Percentiles rank a stretch among this genome's conserved stretches.
Conservation (phyloP, 2,888 invertebrate species). For the Cryptocheilus praepositus region DNA sequence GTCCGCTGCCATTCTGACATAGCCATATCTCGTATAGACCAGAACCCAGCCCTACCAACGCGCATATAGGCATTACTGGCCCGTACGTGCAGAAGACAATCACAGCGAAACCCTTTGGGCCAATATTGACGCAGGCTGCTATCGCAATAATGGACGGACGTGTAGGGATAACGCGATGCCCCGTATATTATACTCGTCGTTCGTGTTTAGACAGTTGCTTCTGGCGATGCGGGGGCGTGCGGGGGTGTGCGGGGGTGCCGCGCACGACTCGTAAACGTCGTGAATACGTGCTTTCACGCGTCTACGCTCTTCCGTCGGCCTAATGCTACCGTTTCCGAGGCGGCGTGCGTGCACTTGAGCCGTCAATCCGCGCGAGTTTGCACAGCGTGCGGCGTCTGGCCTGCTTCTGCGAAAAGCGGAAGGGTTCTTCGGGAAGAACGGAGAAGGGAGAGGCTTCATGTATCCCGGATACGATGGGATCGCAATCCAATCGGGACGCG, state of each 20-base stretch:
- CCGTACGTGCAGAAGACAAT: slow-evolving; percentile 63
- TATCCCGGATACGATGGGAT: too few relatives aligned
- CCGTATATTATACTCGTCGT: slow-evolving; percentile 50
- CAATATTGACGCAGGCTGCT: slow-evolving; percentile 69
- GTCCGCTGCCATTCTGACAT: not conserved
- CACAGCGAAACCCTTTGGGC: slow-evolving; percentile 69
- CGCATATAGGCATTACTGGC: slow-evolving; percentile 4
- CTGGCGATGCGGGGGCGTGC: slow-evolving; percentile 16
- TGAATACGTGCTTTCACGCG: slow-evolving; percentile 6
- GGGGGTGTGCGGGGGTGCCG: not conserved
- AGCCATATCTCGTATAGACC: not conserved
- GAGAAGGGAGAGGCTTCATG: slow-evolving; percentile 9
- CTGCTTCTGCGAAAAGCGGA: slow-evolving; percentile 8
- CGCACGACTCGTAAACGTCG: not conserved
- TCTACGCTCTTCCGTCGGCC: slow-evolving; percentile 12
- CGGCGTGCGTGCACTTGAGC: slow-evolving; percentile 34
- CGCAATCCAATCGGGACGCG: slow-evolving; percentile 15
- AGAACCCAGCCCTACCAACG: not conserved
- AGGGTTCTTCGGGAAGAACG: not conserved
- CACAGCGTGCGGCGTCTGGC: slow-evolving; percentile 22
- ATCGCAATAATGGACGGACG: slow-evolving; percentile 68
- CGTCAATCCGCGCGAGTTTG: slow-evolving; percentile 42
- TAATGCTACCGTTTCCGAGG: slow-evolving; percentile 26
- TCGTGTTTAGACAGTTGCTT: slow-evolving; percentile 53
- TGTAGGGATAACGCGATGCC: slow-evolving; percentile 61